Base-by-base conservation (phyloP, 2,888 invertebrate species). In the Pasiphila rectangulata region DNA sequence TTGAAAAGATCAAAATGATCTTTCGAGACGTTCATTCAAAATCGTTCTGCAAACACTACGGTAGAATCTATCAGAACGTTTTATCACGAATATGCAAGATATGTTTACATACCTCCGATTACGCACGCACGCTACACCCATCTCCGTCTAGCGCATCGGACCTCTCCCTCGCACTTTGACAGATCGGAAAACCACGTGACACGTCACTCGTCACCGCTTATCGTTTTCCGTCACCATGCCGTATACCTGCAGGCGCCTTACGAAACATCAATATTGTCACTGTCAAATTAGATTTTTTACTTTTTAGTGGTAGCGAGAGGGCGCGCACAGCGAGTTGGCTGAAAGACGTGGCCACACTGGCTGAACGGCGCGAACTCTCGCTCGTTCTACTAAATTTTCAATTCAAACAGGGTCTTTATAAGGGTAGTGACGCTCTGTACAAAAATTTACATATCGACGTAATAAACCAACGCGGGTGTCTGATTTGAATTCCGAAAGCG, bases 381-480 rank as follows among this genome's bases (percentile, higher is more conserved):
- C 76, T 76, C 80, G 82, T 80, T 82, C 80, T 78, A 83, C 84
- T 78, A 84, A 86, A 88, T 87, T 88, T 87, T 87, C 85, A 86
- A 88, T 87, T 88, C 88, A 87, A 85, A 82, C 84, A 81, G 82
- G 85, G 86, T 80, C 85, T 87, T 84, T 87, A 83, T 87, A 86
- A 87, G 88, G 86, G 88, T 86, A 88, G 87, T 88, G 86, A 86
- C 86, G 87, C 78, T n/a, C n/a, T 78, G 81, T 81, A 80, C 83
- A 76, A 78, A n/a, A 83, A 88, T 88, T 88, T 87, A 89, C 87
- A 88, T 89, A 88, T 85, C 82, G 82, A 81, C 84, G 87, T 86
- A 86, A 87, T 86, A 87, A 85, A 85, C 71, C 81, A 75, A 68
- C 71, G 67, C 81, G 81, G 77, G 76, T 75, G 79, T 74, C 80